phyloP scores from a whole-genome alignment of 1,140 invertebrate genomes.

The Anastatus disparis region DNA sequence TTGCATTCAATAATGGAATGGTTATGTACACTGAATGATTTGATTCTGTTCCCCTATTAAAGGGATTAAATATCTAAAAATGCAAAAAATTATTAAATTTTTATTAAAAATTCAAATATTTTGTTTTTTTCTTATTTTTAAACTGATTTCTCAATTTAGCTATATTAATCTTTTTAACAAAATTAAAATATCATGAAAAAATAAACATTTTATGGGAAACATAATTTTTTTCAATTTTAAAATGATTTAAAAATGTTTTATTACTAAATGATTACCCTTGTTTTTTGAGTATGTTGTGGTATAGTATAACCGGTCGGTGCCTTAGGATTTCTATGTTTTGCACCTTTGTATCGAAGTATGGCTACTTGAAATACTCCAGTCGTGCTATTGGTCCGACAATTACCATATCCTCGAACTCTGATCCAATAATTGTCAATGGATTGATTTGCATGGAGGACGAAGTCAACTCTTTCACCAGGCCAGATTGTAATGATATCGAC shows the following conservation, averaged over 20 bases:
- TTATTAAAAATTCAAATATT: too few relatives aligned
- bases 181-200: too few relatives aligned
- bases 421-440: constrained; percentile 64
- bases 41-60: neutral
- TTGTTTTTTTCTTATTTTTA: too few relatives aligned
- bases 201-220: too few relatives aligned
- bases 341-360: constrained; percentile 64
- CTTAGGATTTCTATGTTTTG: constrained; percentile 25
- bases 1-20: neutral
- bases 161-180: too few relatives aligned
- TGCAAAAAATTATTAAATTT: too few relatives aligned
- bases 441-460: constrained; percentile 63
- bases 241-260: too few relatives aligned
- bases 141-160: too few relatives aligned
- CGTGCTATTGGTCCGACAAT: constrained; percentile 81
- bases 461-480: constrained; percentile 68
- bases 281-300: too few relatives aligned
- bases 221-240: too few relatives aligned
- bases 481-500: constrained; percentile 46
- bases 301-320: constrained; percentile 72
- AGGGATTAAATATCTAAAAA: neutral
- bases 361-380: constrained; percentile 63
- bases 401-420: constrained; percentile 73
- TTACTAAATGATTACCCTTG: too few relatives aligned
- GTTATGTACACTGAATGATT: neutral